Evolutionary conservation across 2,113 vertebrate genomes (phyloP).

Genomic region (Tachysurus fulvidraco): DNA sequence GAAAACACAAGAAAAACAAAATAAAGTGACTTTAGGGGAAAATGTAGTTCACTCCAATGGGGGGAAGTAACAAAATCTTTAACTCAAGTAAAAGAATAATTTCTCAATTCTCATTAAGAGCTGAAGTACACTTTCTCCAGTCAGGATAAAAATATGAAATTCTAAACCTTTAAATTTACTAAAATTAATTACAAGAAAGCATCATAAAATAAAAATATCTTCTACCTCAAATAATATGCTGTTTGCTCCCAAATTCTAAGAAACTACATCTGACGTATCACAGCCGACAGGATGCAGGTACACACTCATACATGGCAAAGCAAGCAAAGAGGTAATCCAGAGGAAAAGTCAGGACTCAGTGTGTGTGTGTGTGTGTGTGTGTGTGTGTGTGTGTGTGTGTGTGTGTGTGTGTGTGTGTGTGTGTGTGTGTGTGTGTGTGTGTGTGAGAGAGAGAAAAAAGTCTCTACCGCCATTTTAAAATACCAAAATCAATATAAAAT

Average conservation of each 20-base stretch:
- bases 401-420: no score
- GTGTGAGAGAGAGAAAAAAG: no score
- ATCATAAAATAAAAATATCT: background rate
- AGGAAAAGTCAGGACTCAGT: no score
- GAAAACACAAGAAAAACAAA: background rate
- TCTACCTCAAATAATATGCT: background rate
- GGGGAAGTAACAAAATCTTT: background rate
- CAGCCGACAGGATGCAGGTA: no score
- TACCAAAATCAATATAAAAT: no score
- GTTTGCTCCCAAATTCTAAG: background rate
- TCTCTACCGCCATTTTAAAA: no score
- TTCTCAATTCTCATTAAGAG: background rate
- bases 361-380: no score
- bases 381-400: no score
- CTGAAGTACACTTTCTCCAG: background rate
- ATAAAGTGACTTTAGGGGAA: background rate
- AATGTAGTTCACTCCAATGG: background rate
- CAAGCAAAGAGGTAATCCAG: no score
- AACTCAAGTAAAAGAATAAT: background rate
- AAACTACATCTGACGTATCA: background rate
- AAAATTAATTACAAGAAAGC: background rate
- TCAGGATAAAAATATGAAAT: background rate
- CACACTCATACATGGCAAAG: no score
- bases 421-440: no score
- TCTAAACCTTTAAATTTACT: background rate